A percentile compares a stretch with the other conserved stretches of the same genome.
These are phyloP conservation scores for Microcebus jonahi DNA, from an alignment of 2,113 vertebrate genomes.

Conservation along the genomic window DNA sequence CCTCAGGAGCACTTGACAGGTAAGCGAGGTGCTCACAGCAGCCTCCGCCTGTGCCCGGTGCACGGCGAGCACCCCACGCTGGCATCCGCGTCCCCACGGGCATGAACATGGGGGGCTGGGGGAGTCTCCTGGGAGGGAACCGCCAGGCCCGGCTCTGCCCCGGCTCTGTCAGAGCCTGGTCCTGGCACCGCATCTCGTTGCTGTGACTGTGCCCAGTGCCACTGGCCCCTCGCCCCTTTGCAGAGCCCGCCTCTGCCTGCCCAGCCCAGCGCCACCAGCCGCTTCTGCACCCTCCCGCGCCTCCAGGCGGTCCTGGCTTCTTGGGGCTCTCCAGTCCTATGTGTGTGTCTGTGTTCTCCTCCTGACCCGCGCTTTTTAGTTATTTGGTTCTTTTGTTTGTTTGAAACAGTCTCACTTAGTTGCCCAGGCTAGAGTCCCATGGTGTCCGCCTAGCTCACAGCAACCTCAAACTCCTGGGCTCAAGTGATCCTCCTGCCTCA, in stretches of 20 bases:
- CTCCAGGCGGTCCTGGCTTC: too few species aligned
- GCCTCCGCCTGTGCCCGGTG: fast-evolving
- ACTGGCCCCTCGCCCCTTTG: background rate
- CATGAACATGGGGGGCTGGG: fast-evolving
- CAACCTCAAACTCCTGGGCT: too few species aligned
- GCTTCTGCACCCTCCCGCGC: too few species aligned
- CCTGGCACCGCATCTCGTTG: background rate
- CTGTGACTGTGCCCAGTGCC: background rate
- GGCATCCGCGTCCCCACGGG: fast-evolving
- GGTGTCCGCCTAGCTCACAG: too few species aligned
- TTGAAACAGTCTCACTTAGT: too few species aligned
- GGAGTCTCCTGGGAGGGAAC: background rate
- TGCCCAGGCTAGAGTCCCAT: too few species aligned
- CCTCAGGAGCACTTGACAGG: fast-evolving
- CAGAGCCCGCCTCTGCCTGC: background rate
- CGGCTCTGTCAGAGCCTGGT: background rate
- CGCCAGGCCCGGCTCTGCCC: background rate
- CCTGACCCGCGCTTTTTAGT: background rate
- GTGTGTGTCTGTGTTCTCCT: background rate
- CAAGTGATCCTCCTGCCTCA: too few species aligned
- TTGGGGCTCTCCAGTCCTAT: too few species aligned
- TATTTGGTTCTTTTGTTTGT: background rate
- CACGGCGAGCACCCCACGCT: fast-evolving
- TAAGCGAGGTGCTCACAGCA: fast-evolving
- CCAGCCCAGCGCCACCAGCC: background rate